These are phyloP conservation scores for Epizoanthus scotinus DNA, from an alignment of 92 coral and sea anemone genomes.

Conservation along the genomic window DNA sequence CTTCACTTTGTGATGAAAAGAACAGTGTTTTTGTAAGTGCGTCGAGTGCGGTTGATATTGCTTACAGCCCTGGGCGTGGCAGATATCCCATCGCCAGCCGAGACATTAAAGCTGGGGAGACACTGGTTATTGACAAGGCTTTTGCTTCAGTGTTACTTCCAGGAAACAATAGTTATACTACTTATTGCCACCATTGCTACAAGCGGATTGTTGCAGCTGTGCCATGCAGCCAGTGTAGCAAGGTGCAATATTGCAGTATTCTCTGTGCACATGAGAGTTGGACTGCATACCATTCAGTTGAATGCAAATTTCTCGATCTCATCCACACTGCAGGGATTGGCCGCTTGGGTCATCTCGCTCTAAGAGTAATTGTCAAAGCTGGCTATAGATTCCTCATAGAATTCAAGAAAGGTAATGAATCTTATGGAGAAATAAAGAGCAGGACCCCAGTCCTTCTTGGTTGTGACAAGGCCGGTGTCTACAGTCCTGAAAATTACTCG, in stretches of 20 bases:
- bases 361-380: constrained; percentile 81
- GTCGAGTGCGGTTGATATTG: constrained; percentile 64
- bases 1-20: constrained; percentile 43
- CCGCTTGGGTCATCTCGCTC: constrained; percentile 82
- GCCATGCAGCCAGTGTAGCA: constrained; percentile 85
- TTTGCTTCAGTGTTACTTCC: constrained; percentile 93
- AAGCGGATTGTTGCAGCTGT: constrained; percentile 57
- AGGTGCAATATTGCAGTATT: constrained; percentile 77
- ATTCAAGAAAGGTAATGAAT: constrained; percentile 29
- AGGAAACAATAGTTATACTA: constrained; percentile 50
- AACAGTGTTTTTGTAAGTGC: constrained; percentile 61
- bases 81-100: constrained; percentile 78
- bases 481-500: constrained; percentile 70
- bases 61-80: constrained; percentile 50
- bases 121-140: constrained; percentile 84
- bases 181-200: constrained; percentile 92
- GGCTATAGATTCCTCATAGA: constrained; percentile 61
- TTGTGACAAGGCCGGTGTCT: constrained; percentile 53
- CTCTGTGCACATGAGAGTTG: constrained; percentile 80
- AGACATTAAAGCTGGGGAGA: constrained; percentile 85
- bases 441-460: constrained; percentile 38
- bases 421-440: constrained; percentile 9
- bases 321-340: constrained; percentile 77
- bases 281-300: constrained; percentile 73
- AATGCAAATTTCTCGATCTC: constrained; percentile 79